A percentile compares a stretch with the other conserved stretches of the same genome.
phyloP scores from a whole-genome alignment of 1,140 invertebrate genomes.

The Drosophila truncata region DNA sequence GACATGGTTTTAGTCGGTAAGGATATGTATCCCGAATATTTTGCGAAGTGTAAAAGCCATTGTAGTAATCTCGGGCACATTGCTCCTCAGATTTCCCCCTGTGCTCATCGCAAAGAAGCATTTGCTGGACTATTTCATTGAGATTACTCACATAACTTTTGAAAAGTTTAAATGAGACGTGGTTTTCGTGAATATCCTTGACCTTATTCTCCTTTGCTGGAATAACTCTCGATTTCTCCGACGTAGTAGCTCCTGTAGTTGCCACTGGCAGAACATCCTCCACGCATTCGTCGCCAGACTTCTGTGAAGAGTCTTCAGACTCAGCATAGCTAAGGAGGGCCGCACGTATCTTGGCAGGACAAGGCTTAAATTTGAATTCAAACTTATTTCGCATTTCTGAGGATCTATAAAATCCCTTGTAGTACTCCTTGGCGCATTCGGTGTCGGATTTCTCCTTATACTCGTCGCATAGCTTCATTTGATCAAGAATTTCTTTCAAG shows the following conservation, averaged over 20 bases:
- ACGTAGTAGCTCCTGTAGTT: not conserved
- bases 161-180: slow-evolving; percentile 26
- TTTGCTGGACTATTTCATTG: slow-evolving; percentile 34
- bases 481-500: slow-evolving; percentile 16
- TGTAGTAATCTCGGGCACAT: slow-evolving; percentile 40
- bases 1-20: slow-evolving; percentile 40
- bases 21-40: slow-evolving; percentile 33
- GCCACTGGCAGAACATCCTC: not conserved
- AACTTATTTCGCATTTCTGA: slow-evolving; percentile 32
- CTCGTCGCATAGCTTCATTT: slow-evolving; percentile 25
- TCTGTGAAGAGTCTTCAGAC: too few relatives aligned
- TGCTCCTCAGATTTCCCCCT: slow-evolving; percentile 4
- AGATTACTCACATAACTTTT: slow-evolving; percentile 38
- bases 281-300: too few relatives aligned
- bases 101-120: slow-evolving; percentile 21
- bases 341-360: slow-evolving; percentile 18
- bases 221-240: not conserved
- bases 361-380: slow-evolving; percentile 24
- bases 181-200: not conserved
- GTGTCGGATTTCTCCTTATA: slow-evolving; percentile 8
- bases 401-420: slow-evolving; percentile 22
- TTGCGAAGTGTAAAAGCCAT: slow-evolving; percentile 28
- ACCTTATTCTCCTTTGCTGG: too few relatives aligned
- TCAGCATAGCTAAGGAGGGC: slow-evolving; percentile 1
- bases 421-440: slow-evolving; percentile 24